phyloP scores from a whole-genome alignment of 2,888 invertebrate genomes.

The Troides oblongomaculatus region DNA sequence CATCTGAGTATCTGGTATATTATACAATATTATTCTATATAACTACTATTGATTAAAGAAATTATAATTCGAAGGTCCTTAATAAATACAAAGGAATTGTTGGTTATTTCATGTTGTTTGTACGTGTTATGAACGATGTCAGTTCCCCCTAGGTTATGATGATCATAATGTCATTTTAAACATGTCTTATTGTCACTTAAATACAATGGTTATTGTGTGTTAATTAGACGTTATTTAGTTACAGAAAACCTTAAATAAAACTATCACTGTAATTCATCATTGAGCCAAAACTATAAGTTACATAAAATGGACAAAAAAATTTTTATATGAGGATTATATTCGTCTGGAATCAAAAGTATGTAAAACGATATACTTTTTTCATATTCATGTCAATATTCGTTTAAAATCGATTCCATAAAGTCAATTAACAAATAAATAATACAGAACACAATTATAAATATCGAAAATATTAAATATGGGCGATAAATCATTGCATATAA shows the following conservation, averaged over 20 bases:
- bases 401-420: background rate
- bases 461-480: slow-evolving; percentile 2
- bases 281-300: slow-evolving; percentile 28
- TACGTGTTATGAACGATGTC: slow-evolving; percentile 19
- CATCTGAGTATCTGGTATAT: slow-evolving; percentile 29
- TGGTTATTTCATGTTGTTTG: slow-evolving; percentile 17
- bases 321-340: slow-evolving; percentile 20
- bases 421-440: slow-evolving; percentile 1
- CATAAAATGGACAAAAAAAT: slow-evolving; percentile 4
- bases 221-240: slow-evolving; percentile 13
- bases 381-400: background rate
- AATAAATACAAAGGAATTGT: slow-evolving; percentile 10
- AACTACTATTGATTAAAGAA: slow-evolving; percentile 21
- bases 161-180: slow-evolving; percentile 4
- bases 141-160: slow-evolving; percentile 1
- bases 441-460: background rate
- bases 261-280: slow-evolving; percentile 30
- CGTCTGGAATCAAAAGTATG: slow-evolving; percentile 9
- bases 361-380: background rate
- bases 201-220: background rate
- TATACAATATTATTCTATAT: slow-evolving; percentile 21
- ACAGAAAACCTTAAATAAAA: slow-evolving; percentile 23
- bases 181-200: slow-evolving; percentile 15
- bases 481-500: background rate
- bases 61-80: slow-evolving; percentile 27